Conservation (phyloP, 2,113 vertebrate species). For the human region DNA sequence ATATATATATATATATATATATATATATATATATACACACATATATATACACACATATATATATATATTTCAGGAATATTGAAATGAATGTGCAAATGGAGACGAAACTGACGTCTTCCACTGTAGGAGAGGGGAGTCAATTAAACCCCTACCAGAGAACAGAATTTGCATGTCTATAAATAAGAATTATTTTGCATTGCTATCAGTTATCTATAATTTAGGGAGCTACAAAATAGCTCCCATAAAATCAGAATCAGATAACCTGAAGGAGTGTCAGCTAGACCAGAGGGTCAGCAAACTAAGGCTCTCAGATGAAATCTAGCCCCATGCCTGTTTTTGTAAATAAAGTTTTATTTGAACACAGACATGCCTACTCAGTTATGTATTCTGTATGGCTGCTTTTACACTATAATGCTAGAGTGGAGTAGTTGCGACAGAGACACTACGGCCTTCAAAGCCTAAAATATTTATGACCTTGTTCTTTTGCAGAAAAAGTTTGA, state of each 20-base stretch:
- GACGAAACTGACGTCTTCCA: neutral
- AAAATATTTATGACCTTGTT: neutral
- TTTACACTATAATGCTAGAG: neutral
- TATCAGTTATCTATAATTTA: conserved; percentile 14
- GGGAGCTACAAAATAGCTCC: neutral
- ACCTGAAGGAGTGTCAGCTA: neutral
- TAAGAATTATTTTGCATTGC: neutral
- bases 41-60: no score
- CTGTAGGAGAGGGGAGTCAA: neutral
- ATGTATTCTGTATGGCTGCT: neutral
- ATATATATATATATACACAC: no score
- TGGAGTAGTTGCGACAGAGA: neutral
- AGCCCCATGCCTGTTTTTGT: neutral
- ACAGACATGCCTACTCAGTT: neutral
- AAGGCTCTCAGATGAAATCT: neutral
- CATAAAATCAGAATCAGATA: neutral
- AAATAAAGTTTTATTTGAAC: neutral
- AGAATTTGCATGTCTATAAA: neutral
- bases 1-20: neutral
- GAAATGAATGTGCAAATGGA: conserved; percentile 7
- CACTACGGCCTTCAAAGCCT: neutral
- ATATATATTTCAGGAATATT: neutral
- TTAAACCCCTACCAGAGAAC: neutral
- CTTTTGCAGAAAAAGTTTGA: neutral
- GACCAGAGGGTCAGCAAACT: neutral